These are phyloP conservation scores for Sphaerodactylus townsendi DNA, from an alignment of 2,113 vertebrate genomes.

Conservation along the genomic window DNA sequence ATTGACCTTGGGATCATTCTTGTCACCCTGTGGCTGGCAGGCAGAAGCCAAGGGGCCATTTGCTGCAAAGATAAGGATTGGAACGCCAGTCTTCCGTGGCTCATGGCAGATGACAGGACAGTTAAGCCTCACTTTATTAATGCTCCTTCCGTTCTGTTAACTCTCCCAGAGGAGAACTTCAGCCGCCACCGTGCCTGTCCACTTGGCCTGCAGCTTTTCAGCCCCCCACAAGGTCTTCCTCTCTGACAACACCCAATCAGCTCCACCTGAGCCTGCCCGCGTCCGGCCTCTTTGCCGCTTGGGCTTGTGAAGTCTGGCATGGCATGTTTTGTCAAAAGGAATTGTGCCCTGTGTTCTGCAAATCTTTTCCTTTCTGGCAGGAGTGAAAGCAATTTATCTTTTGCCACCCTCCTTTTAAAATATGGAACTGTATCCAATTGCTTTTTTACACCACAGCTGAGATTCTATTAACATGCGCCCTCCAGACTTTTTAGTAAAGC, in stretches of 20 bases:
- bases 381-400: slow-evolving; percentile 9
- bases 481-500: slow-evolving; percentile 10
- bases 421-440: background rate
- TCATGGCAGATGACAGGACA: background rate
- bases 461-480: slow-evolving; percentile 31
- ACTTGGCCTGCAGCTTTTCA: background rate
- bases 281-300: rapidly evolving
- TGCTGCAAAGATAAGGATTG: background rate
- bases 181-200: rapidly evolving
- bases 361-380: background rate
- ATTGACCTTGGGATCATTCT: background rate
- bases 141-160: background rate
- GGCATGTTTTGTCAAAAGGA: background rate
- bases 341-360: rapidly evolving
- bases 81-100: background rate
- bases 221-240: background rate
- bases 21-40: background rate
- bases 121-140: background rate
- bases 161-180: background rate
- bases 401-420: slow-evolving; percentile 19
- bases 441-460: background rate
- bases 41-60: background rate
- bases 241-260: background rate
- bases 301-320: background rate
- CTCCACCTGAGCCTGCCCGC: background rate